Evolutionary conservation across 2,888 invertebrate species (phyloP).

Genomic region (Charanyca ferruginea): DNA sequence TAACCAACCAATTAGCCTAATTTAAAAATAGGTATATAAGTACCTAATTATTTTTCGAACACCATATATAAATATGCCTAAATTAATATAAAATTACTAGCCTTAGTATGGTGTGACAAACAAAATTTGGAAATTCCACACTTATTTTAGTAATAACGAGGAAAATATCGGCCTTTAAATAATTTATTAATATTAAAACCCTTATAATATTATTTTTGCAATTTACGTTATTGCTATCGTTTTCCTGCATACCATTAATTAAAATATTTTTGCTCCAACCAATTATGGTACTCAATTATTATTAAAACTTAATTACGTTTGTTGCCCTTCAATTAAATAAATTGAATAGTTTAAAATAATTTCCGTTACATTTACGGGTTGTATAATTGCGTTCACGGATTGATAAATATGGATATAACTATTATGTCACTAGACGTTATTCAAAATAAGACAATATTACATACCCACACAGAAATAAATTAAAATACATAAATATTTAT

Average conservation of each 20-base stretch:
- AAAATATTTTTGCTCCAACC: conserved; percentile 44
- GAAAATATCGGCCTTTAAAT: conserved; percentile 63
- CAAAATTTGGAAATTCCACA: conserved; percentile 65
- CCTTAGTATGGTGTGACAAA: conserved; percentile 45
- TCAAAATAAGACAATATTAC: background rate
- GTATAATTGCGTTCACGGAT: conserved; percentile 17
- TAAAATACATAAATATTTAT: background rate
- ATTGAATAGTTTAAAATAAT: conserved; percentile 41
- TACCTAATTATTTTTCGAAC: background rate
- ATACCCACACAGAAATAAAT: background rate
- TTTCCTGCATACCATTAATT: conserved; percentile 64
- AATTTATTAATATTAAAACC: conserved; percentile 62
- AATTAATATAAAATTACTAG: conserved; percentile 11
- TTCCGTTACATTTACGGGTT: conserved; percentile 20
- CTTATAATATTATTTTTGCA: conserved; percentile 64
- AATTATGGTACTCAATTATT: conserved; percentile 55
- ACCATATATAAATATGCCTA: background rate
- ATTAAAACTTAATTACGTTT: conserved; percentile 51
- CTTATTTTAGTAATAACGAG: conserved; percentile 54
- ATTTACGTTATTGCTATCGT: conserved; percentile 62
- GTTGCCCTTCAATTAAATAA: conserved; percentile 51
- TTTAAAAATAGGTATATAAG: background rate
- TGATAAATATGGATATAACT: background rate
- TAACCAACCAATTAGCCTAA: background rate
- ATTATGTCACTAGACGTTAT: background rate